A percentile compares a stretch with the other conserved stretches of the same genome.
Evolutionary conservation across 2,113 vertebrate genomes (phyloP).

Genomic region (Carettochelys insculpta): DNA sequence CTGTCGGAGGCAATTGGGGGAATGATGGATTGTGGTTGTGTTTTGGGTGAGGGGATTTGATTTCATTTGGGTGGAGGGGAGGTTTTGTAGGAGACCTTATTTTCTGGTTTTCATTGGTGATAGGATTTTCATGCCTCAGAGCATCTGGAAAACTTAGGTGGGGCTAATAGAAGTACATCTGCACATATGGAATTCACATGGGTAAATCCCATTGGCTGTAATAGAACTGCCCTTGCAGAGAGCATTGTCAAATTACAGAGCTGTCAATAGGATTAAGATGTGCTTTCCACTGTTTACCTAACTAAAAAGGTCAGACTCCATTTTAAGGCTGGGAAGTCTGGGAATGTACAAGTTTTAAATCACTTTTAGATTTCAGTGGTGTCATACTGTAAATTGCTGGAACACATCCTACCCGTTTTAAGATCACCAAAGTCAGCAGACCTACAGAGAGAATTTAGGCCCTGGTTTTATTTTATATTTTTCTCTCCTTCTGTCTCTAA

Average conservation of each 20-base stretch:
- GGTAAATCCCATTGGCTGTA: neutral
- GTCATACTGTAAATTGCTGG: neutral
- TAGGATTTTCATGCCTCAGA: neutral
- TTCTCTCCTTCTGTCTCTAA: neutral
- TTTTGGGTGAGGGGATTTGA: neutral
- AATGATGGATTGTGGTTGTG: neutral
- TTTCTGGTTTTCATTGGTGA: neutral
- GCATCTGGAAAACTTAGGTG: neutral
- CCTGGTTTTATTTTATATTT: neutral
- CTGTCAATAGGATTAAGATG: neutral
- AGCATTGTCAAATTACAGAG: neutral
- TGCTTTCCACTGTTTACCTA: neutral
- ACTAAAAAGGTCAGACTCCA: neutral
- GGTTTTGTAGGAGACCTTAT: neutral
- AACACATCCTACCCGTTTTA: neutral
- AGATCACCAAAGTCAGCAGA: neutral
- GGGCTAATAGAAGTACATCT: neutral
- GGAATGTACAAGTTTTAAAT: neutral
- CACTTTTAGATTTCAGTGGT: neutral
- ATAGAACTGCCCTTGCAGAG: neutral
- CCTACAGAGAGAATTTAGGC: neutral
- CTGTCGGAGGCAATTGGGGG: neutral
- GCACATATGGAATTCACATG: neutral
- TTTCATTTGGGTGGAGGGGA: neutral
- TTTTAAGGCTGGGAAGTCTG: neutral